Evolutionary conservation across 2,797 vertebrate genomes (phyloP), one percentile per base, ranked within the genome.

Genomic region (Cossypha polioptera): DNA sequence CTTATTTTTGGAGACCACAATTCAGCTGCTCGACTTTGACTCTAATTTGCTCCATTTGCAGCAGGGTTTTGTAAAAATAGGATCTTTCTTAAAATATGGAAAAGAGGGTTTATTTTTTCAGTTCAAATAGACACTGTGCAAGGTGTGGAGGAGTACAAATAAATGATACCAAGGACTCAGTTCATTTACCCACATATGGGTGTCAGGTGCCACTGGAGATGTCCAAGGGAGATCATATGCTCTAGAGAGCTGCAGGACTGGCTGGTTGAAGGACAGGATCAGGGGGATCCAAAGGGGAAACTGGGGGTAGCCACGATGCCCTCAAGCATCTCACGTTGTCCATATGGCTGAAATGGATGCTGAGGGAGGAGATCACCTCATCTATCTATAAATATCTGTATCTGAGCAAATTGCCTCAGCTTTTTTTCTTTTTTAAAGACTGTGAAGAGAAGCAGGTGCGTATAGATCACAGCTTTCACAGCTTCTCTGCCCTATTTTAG

Each of bases 401-500:
- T 53, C 61, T 5, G 2, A 93, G 61, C 5, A 63, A 85, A 79
- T 38, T 82, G 24, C 71, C 33, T 67, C 42, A 18, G 16, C 7
- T 86, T 79, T 66, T 63, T 38, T 82, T 65, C 22, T 78, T 76
- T 82, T 72, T 86, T 14, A 11, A 15, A 91, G 43, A 38, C 19
- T 2, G 0, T 67, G 71, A 91, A 67, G 81, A 93, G 51, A 76
- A 93, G 75, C 53, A 92, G 78, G 72, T 94, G 72, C 65, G 28
- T 53, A 36, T 48, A 74, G 71, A 91, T 77, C 61, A 88, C 4
- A 94, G 55, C 38, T 92, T 94, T 94, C 92, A 85, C 89, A 95
- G 78, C 12, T 90, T 80, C 57, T 92, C 79, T 88, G 68, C 54
- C 57, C 38, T 95, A 71, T 90, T 95, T 93, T 78, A 79, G 57